phyloP scores from a whole-genome alignment of 2,113 vertebrate species.

The Myotis yumanensis region DNA sequence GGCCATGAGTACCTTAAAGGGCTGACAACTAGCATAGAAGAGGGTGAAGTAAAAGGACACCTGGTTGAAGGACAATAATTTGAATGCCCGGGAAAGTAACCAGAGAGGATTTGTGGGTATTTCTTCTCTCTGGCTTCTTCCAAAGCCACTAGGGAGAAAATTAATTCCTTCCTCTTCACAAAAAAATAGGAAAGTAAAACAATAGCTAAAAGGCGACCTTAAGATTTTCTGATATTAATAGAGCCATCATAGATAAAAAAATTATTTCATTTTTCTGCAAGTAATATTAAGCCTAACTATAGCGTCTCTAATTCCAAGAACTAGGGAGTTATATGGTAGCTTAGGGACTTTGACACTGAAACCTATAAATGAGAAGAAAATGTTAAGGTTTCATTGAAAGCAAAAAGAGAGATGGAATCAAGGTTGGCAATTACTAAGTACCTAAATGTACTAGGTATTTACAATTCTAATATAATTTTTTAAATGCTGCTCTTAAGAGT shows the following conservation, averaged over 20 bases:
- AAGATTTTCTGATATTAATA: conserved; percentile 24
- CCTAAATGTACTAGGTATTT: neutral
- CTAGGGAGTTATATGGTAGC: conserved; percentile 1
- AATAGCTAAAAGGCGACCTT: conserved; percentile 16
- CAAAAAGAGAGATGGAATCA: conserved; percentile 12
- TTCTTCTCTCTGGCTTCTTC: neutral
- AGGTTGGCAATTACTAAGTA: conserved; percentile 19
- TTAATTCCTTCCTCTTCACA: neutral
- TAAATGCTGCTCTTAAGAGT: conserved; percentile 26
- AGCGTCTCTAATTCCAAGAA: conserved; percentile 9
- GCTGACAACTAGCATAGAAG: neutral
- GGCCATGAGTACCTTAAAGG: neutral
- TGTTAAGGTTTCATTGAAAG: conserved; percentile 34
- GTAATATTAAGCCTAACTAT: conserved; percentile 22
- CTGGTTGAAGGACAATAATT: neutral
- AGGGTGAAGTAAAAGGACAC: neutral
- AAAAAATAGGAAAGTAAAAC: conserved; percentile 22
- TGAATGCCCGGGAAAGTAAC: neutral
- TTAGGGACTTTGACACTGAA: conserved; percentile 20
- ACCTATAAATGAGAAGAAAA: conserved; percentile 37
- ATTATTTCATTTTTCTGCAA: conserved; percentile 30
- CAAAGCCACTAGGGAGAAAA: neutral
- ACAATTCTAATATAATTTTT: conserved; percentile 22
- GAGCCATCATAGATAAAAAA: conserved; percentile 13
- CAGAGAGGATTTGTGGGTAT: neutral